phyloP scores from a whole-genome alignment of 2,113 vertebrate genomes.

The Nyctereutes procyonoides region DNA sequence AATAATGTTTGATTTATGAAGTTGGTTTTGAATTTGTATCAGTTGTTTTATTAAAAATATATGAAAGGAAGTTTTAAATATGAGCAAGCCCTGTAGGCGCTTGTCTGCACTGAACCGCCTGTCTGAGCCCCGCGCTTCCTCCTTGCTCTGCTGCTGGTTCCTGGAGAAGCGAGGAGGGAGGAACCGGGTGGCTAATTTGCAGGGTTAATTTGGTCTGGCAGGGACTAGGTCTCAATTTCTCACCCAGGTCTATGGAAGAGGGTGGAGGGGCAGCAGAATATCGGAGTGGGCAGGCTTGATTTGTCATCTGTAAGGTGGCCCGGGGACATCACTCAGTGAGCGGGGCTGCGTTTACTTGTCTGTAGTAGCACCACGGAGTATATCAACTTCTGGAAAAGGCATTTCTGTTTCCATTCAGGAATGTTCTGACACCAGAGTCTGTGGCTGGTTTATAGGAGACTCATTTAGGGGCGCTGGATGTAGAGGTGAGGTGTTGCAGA shows the following conservation, averaged over 20 bases:
- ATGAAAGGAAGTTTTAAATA: constrained; percentile 90
- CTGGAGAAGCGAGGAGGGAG: constrained; percentile 55
- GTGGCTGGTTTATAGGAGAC: background rate
- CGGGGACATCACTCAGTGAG: fast-evolving
- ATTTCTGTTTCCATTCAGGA: background rate
- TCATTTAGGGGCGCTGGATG: fast-evolving
- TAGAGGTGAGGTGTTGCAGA: background rate
- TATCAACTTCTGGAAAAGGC: background rate
- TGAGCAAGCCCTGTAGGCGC: constrained; percentile 85
- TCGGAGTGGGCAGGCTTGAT: background rate
- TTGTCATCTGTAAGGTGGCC: background rate
- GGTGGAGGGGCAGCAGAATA: background rate
- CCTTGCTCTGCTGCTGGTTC: constrained; percentile 70
- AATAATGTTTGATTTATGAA: constrained; percentile 96
- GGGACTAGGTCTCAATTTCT: constrained; percentile 82
- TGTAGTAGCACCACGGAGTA: background rate
- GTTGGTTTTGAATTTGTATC: constrained; percentile 92
- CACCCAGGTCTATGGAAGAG: constrained; percentile 71
- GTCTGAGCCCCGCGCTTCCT: constrained; percentile 70
- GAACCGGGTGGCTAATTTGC: constrained; percentile 76
- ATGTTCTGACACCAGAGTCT: background rate
- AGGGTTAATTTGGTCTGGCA: constrained; percentile 75
- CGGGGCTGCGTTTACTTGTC: constrained; percentile 21
- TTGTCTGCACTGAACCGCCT: constrained; percentile 72
- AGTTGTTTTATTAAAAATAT: constrained; percentile 95